These are phyloP conservation scores for Decapterus maruadsi DNA, from an alignment of 2,797 vertebrate species.

Conservation along the genomic window DNA sequence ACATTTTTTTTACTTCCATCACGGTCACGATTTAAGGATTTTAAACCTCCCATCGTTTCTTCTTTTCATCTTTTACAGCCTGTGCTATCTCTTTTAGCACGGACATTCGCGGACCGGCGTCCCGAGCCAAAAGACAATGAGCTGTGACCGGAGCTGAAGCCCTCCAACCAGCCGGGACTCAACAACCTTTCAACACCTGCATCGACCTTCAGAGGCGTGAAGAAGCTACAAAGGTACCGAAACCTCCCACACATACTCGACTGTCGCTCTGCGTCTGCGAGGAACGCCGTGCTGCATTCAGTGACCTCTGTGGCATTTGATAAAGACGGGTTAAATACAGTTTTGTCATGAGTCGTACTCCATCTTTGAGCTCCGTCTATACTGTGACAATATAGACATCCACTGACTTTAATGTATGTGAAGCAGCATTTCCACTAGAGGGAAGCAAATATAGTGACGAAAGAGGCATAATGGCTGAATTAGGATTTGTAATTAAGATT, in stretches of 20 bases:
- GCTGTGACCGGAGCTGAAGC: constrained; percentile 7
- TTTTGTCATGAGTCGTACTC: too few species aligned
- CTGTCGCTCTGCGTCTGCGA: neutral
- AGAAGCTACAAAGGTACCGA: neutral
- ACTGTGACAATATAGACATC: too few species aligned
- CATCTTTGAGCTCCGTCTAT: too few species aligned
- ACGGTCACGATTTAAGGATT: neutral
- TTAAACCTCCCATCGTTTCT: neutral
- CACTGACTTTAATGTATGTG: too few species aligned
- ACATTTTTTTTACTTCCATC: neutral
- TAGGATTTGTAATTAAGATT: too few species aligned
- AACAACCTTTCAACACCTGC: constrained; percentile 21
- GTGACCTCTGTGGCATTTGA: too few species aligned
- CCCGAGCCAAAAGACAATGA: neutral
- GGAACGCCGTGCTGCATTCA: too few species aligned
- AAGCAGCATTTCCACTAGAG: too few species aligned
- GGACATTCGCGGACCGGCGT: neutral
- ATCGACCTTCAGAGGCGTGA: neutral
- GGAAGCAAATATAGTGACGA: too few species aligned
- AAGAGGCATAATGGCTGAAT: too few species aligned
- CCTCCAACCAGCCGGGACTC: neutral
- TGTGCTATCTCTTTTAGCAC: constrained; percentile 13
- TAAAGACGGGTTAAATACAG: too few species aligned
- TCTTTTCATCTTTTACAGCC: constrained; percentile 11
- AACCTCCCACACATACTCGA: neutral